These are phyloP conservation scores for Megaceryle torquata DNA, from an alignment of 2,113 vertebrate genomes.

Conservation along the genomic window DNA sequence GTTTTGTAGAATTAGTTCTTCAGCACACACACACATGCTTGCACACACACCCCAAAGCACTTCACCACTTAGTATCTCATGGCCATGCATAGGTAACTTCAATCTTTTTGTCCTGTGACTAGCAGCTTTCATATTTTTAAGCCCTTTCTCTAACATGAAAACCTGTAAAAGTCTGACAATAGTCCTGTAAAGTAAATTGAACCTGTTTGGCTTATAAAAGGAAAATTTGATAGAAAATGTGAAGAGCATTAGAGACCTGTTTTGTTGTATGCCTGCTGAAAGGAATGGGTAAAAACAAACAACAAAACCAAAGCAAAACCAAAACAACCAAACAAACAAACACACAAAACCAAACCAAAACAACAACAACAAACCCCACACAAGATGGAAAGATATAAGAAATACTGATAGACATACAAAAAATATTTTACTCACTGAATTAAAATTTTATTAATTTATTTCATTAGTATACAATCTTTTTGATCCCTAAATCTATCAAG, in stretches of 20 bases:
- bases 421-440: background rate
- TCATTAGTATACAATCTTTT: background rate
- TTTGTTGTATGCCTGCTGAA: background rate
- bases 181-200: background rate
- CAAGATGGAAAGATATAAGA: background rate
- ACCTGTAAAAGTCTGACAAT: background rate
- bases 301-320: too few species aligned
- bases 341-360: too few species aligned
- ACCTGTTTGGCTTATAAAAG: background rate
- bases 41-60: background rate
- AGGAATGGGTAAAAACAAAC: background rate
- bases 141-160: background rate
- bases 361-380: too few species aligned
- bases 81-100: background rate
- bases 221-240: background rate
- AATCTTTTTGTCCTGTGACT: background rate
- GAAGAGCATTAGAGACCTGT: background rate
- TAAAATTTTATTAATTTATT: background rate
- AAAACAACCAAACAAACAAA: too few species aligned
- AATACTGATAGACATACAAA: background rate
- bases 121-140: background rate
- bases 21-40: background rate
- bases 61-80: background rate
- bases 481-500: background rate
- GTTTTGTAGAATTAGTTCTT: background rate